Percentiles rank a stretch among this genome's conserved stretches.
phyloP scores from a whole-genome alignment of 2,113 vertebrate species.

The Gadus macrocephalus region DNA sequence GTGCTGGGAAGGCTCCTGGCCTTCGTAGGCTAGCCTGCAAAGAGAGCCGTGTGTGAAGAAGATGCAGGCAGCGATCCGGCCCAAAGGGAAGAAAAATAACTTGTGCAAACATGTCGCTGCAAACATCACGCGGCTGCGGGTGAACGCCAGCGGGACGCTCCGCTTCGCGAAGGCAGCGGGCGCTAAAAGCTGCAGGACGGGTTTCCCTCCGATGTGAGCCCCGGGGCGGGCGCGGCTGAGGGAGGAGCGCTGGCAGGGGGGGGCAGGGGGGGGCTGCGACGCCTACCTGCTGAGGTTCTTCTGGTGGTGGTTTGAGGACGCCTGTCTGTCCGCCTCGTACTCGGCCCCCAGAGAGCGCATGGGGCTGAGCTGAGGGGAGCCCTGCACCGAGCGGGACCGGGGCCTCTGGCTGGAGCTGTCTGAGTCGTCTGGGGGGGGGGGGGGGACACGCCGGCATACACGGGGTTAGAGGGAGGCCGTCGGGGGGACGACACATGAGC shows the following conservation, averaged over 20 bases:
- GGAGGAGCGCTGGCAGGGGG: no score
- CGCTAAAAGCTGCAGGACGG: constrained; percentile 22
- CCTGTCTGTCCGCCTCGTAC: constrained; percentile 60
- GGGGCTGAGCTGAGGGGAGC: constrained; percentile 83
- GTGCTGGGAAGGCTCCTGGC: constrained; percentile 48
- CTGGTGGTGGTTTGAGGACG: constrained; percentile 55
- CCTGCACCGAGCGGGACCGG: constrained; percentile 79
- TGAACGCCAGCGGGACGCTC: constrained; percentile 6
- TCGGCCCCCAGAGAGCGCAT: constrained; percentile 75
- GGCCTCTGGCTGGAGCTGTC: constrained; percentile 70
- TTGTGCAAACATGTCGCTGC: constrained; percentile 34
- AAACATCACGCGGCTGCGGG: constrained; percentile 21
- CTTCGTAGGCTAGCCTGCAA: constrained; percentile 53
- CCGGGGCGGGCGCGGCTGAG: not conserved
- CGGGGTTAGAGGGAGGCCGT: no score
- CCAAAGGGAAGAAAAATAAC: constrained; percentile 16
- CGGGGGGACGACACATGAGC: not conserved
- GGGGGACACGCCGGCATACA: not conserved
- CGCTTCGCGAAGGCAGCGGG: not conserved
- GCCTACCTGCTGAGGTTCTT: constrained; percentile 63
- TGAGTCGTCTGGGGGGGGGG: constrained; percentile 67
- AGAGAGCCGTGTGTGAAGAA: no score
- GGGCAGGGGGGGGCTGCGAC: not conserved
- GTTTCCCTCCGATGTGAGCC: not conserved
- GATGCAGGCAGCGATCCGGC: constrained; percentile 14